These are phyloP conservation scores for Tenthredo amoena DNA, from an alignment of 2,888 invertebrate genomes.

Conservation along the genomic window DNA sequence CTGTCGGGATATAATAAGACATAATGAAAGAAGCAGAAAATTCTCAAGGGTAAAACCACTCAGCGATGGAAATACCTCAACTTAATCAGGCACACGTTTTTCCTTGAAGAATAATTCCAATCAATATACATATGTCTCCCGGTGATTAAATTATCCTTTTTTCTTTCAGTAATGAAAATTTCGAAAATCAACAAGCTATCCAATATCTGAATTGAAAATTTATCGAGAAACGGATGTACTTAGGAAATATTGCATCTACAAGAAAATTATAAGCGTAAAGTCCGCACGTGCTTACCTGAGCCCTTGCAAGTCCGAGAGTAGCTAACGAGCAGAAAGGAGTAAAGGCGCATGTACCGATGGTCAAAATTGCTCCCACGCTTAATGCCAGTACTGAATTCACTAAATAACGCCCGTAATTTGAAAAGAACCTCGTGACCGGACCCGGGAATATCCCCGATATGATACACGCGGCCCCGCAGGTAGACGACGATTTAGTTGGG, in stretches of 20 bases:
- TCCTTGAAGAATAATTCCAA: not conserved
- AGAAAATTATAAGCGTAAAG: not conserved
- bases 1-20: conserved; percentile 41
- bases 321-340: conserved; percentile 83
- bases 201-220: not conserved
- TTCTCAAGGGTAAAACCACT: not conserved
- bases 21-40: not conserved
- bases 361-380: conserved; percentile 80
- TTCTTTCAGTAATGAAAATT: not conserved
- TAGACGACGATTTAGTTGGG: conserved; percentile 15
- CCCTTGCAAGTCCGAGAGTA: conserved; percentile 76
- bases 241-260: not conserved
- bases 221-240: not conserved
- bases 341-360: conserved; percentile 82
- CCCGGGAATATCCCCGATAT: conserved; percentile 61
- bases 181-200: not conserved
- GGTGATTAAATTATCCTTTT: not conserved
- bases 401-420: conserved; percentile 60
- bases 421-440: conserved; percentile 61
- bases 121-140: not conserved
- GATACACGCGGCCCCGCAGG: conserved; percentile 58
- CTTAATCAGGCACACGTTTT: not conserved
- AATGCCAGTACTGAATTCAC: conserved; percentile 71
- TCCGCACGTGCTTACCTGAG: conserved; percentile 57
- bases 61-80: not conserved